Evolutionary conservation across 2,888 invertebrate species (phyloP), one percentile per base, ranked within the genome.

Genomic region (Tenthredo distinguenda): DNA sequence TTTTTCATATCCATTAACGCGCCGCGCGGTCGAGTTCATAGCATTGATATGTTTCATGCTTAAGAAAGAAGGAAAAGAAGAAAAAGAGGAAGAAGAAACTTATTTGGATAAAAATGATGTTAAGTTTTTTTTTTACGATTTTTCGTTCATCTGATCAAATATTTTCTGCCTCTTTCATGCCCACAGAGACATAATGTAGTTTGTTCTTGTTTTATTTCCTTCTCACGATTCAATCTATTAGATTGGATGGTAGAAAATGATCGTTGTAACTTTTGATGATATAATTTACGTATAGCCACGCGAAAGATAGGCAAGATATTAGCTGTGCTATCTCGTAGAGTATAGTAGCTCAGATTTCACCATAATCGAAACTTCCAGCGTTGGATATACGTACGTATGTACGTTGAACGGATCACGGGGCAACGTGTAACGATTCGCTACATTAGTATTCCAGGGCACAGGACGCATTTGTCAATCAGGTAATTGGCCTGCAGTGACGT

Each of bases 401-500:
- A 31, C 47, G 31, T 55, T 7, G 50, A 18, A 18, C 34, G 18
- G 31, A 50, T 50, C 50, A 21, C 21, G 15, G 21, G 40, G 72
- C 3, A 74, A 43, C 72, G 43, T 74, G 72, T 74, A 74, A 18
- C 68, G 68, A 68, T 74, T 74, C 55, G 50, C 50, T 50, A 37
- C 62, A 81, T 81, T 81, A 81, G 81, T 81, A 81, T 81, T 58
- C 62, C 81, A 65, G 62, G 43, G 81, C 58, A 62, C 81, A 81
- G 81, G 81, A 81, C 81, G 81, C 81, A 68, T 83, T 83, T 83
- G 83, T 83, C 83, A 83, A 83, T 83, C 83, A 83, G 47, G 83
- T 71, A 83, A 65, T 71, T 83, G 68, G 83, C 71, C 65, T 62
- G 65, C 68, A 43, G 31, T 83, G 83, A 83, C 83, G 83, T 83